phyloP scores from a whole-genome alignment of 1,140 invertebrate genomes.

The Aphelinus atriplicis region DNA sequence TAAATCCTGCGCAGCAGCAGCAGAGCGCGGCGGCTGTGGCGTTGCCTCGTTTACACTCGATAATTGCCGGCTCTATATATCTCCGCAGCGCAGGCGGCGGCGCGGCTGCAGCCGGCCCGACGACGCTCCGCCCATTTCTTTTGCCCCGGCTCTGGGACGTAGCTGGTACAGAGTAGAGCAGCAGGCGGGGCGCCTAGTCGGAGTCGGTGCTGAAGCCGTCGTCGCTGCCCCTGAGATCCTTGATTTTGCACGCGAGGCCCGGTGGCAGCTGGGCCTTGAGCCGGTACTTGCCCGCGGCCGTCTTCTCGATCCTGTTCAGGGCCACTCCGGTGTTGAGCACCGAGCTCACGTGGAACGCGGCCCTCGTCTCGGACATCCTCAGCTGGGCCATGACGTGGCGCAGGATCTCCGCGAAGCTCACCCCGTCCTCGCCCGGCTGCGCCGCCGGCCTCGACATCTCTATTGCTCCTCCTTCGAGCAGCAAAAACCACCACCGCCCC shows the following conservation, averaged over 20 bases:
- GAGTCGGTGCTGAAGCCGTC: conserved; percentile 40
- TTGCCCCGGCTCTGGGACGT: too few species aligned
- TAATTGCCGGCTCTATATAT: conserved; percentile 18
- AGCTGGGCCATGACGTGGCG: conserved; percentile 52
- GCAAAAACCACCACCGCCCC: background rate
- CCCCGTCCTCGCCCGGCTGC: background rate
- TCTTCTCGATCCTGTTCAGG: conserved; percentile 53
- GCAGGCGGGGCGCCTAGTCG: background rate
- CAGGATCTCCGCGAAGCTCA: conserved; percentile 53
- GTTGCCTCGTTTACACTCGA: conserved; percentile 3
- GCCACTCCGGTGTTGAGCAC: conserved; percentile 54
- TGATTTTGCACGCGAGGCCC: conserved; percentile 43
- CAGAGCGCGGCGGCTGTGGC: background rate
- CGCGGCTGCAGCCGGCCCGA: too few species aligned
- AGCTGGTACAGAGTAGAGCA: too few species aligned
- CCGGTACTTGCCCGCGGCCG: conserved; percentile 46
- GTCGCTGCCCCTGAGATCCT: conserved; percentile 48
- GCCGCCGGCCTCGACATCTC: background rate
- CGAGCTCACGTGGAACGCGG: conserved; percentile 50
- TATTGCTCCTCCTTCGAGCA: background rate
- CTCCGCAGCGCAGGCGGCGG: background rate
- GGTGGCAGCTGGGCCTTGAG: conserved; percentile 42
- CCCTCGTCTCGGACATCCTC: conserved; percentile 47
- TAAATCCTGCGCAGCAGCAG: background rate
- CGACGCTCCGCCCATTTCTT: too few species aligned